phyloP scores from a whole-genome alignment of 2,888 invertebrate genomes.

The Sturmia bella region DNA sequence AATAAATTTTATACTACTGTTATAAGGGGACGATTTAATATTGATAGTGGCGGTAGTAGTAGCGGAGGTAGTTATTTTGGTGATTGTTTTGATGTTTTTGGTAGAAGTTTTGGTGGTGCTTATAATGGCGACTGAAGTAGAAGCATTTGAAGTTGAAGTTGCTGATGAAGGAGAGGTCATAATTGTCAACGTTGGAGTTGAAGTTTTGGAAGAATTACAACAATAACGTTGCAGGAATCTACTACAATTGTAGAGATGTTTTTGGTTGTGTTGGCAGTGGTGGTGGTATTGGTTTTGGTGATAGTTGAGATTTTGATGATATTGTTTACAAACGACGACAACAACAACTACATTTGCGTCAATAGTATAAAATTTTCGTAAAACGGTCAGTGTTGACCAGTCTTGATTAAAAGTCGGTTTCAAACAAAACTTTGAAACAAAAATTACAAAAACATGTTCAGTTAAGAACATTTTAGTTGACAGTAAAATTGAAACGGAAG shows the following conservation, averaged over 20 bases:
- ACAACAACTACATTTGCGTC: slow-evolving; percentile 63
- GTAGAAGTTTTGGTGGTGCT: slow-evolving; percentile 68
- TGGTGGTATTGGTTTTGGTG: slow-evolving; percentile 70
- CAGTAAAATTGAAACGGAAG: slow-evolving; percentile 3
- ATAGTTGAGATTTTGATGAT: slow-evolving; percentile 71
- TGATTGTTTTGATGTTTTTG: slow-evolving; percentile 70
- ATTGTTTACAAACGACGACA: slow-evolving; percentile 68
- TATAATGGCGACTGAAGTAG: slow-evolving; percentile 66
- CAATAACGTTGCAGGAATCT: slow-evolving; percentile 60
- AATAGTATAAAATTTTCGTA: slow-evolving; percentile 18
- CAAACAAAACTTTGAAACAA: not conserved
- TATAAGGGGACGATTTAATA: slow-evolving; percentile 61
- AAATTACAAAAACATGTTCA: slow-evolving; percentile 19
- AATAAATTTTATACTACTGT: slow-evolving; percentile 63
- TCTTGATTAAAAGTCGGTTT: not conserved
- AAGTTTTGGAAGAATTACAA: slow-evolving; percentile 60
- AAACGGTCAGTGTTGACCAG: slow-evolving; percentile 35
- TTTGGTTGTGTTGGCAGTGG: slow-evolving; percentile 69
- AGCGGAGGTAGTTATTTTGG: slow-evolving; percentile 64
- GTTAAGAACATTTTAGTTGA: not conserved
- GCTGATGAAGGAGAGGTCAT: slow-evolving; percentile 60
- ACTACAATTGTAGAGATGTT: slow-evolving; percentile 66
- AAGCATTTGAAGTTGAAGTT: slow-evolving; percentile 70
- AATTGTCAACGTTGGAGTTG: slow-evolving; percentile 61
- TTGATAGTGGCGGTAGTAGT: slow-evolving; percentile 52